Evolutionary conservation across 2,888 invertebrate species (phyloP).

Genomic region (Melanargia galathea): DNA sequence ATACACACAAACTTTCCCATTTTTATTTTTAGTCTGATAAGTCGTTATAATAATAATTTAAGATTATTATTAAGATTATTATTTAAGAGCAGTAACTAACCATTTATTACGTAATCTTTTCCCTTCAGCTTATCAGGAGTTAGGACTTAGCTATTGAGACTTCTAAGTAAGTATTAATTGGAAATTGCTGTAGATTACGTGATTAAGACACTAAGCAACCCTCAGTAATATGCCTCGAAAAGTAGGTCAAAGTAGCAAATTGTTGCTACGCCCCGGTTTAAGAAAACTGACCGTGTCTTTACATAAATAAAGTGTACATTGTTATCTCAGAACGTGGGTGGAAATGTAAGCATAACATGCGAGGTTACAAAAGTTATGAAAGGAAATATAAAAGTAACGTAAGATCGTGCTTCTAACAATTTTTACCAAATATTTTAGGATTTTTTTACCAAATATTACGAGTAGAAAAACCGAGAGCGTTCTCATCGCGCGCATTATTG

Average conservation of each 20-base stretch:
- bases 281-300: conserved; percentile 30
- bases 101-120: too few species aligned
- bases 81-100: too few species aligned
- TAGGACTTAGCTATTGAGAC: neutral
- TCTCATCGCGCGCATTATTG: too few species aligned
- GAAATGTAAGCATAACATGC: conserved; percentile 31
- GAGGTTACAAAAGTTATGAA: conserved; percentile 22
- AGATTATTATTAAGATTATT: too few species aligned
- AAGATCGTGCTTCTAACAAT: neutral
- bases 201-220: neutral
- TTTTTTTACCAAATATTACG: too few species aligned
- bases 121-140: neutral
- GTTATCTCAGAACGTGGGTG: conserved; percentile 27
- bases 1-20: too few species aligned
- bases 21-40: too few species aligned
- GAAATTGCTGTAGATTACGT: conserved; percentile 1
- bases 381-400: conserved; percentile 24
- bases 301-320: conserved; percentile 31
- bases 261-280: conserved; percentile 21
- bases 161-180: neutral
- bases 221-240: neutral
- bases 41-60: too few species aligned
- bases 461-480: too few species aligned
- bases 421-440: neutral
- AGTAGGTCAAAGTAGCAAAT: neutral